phyloP scores from a whole-genome alignment of 2,888 invertebrate species.

The Abrostola triplasia region DNA sequence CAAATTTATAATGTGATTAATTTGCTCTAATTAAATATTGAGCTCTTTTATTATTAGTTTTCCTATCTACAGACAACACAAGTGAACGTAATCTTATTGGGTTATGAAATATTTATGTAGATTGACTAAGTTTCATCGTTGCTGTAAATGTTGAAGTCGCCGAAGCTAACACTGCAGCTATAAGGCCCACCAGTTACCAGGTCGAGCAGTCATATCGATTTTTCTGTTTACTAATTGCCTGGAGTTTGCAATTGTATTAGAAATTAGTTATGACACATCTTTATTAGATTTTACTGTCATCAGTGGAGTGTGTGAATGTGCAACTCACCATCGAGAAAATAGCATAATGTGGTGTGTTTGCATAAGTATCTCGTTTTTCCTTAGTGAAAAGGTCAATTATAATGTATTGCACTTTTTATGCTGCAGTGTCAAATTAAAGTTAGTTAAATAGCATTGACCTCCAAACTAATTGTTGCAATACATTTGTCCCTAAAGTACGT shows the following conservation, averaged over 20 bases:
- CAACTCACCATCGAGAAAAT: neutral
- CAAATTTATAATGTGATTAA: conserved; percentile 8
- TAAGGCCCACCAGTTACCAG: too few species aligned
- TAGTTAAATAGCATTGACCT: conserved; percentile 30
- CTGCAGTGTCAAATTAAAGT: conserved; percentile 19
- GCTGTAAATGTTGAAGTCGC: neutral
- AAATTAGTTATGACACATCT: too few species aligned
- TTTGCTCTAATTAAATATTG: conserved; percentile 1
- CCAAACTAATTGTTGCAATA: conserved; percentile 39
- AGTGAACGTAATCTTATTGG: neutral
- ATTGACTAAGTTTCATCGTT: neutral
- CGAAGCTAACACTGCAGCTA: neutral
- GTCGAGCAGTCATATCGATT: too few species aligned
- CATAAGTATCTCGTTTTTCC: neutral
- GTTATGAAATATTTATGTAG: neutral
- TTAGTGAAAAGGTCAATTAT: conserved; percentile 17
- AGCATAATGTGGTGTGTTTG: neutral
- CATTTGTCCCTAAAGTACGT: conserved; percentile 26
- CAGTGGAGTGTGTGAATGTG: too few species aligned
- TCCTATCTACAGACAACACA: conserved; percentile 3
- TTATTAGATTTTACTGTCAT: too few species aligned
- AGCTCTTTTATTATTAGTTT: conserved; percentile 5
- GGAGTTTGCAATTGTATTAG: too few species aligned
- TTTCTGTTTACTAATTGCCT: too few species aligned
- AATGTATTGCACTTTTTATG: conserved; percentile 8